These are phyloP conservation scores for Yponomeuta evonymella DNA, from an alignment of 2,888 invertebrate species.

Conservation along the genomic window DNA sequence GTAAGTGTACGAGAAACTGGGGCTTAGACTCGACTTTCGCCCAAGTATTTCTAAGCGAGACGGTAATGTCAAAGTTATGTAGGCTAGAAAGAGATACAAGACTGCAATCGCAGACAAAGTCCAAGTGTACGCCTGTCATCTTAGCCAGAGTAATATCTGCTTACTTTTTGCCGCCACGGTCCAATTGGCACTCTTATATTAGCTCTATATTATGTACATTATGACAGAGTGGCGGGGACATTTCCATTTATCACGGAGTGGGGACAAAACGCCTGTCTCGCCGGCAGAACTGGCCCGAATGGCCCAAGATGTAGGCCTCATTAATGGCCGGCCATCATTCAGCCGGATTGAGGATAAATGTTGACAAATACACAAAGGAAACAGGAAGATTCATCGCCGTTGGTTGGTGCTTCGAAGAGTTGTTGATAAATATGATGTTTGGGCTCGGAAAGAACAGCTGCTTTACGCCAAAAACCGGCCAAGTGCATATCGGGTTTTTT, in stretches of 20 bases:
- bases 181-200: conserved; percentile 22
- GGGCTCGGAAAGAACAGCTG: neutral
- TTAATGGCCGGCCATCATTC: conserved; percentile 61
- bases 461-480: neutral
- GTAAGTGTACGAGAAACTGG: too few species aligned
- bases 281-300: conserved; percentile 50
- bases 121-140: too few species aligned
- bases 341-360: conserved; percentile 48
- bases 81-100: too few species aligned
- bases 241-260: conserved; percentile 54
- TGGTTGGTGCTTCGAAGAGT: neutral
- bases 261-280: conserved; percentile 54
- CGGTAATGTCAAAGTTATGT: too few species aligned
- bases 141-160: neutral
- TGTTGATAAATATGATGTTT: neutral
- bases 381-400: conserved; percentile 2
- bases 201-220: conserved; percentile 23
- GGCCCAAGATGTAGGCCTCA: conserved; percentile 48
- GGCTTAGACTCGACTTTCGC: too few species aligned
- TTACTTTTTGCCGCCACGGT: conserved; percentile 3
- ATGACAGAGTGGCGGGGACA: conserved; percentile 38
- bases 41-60: too few species aligned
- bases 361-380: conserved; percentile 43
- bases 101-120: too few species aligned
- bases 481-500: too few species aligned